Evolutionary conservation across 2,888 invertebrate species (phyloP).

Genomic region (Drosophila dives): DNA sequence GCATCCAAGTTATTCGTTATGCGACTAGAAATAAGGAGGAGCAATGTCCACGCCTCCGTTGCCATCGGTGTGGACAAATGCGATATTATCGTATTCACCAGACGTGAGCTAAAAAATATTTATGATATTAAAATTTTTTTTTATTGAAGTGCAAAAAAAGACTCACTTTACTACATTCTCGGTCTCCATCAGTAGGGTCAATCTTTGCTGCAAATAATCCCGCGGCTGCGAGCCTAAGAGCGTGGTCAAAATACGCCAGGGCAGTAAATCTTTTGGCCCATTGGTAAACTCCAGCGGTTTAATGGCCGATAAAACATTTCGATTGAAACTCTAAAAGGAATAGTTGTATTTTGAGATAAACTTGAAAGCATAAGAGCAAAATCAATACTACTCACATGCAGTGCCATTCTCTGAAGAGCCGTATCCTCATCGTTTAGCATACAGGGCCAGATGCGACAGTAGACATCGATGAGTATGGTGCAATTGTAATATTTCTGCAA

Average conservation of each 20-base stretch:
- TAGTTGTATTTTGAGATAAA: neutral
- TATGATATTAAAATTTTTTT: too few species aligned
- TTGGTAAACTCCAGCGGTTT: slow-evolving; percentile 82
- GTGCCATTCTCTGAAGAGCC: slow-evolving; percentile 77
- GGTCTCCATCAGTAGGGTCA: slow-evolving; percentile 69
- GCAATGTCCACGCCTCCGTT: slow-evolving; percentile 83
- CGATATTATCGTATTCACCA: slow-evolving; percentile 81
- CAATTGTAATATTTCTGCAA: slow-evolving; percentile 81
- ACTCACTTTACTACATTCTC: slow-evolving; percentile 59
- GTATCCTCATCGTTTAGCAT: slow-evolving; percentile 81
- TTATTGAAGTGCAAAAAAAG: neutral
- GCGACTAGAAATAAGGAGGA: slow-evolving; percentile 76
- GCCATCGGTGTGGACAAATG: slow-evolving; percentile 83
- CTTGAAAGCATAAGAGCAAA: neutral
- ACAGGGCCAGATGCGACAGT: slow-evolving; percentile 83
- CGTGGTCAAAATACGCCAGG: slow-evolving; percentile 83
- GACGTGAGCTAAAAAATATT: slow-evolving; percentile 66
- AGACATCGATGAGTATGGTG: slow-evolving; percentile 82
- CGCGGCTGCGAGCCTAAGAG: slow-evolving; percentile 79
- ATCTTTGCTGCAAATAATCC: slow-evolving; percentile 80
- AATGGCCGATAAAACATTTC: slow-evolving; percentile 80
- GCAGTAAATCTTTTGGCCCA: slow-evolving; percentile 82
- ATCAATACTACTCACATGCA: slow-evolving; percentile 67
- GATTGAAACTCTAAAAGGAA: slow-evolving; percentile 80
- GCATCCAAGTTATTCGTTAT: slow-evolving; percentile 83